Evolutionary conservation across 2,888 invertebrate species (phyloP).

Genomic region (Harmothoe impar): DNA sequence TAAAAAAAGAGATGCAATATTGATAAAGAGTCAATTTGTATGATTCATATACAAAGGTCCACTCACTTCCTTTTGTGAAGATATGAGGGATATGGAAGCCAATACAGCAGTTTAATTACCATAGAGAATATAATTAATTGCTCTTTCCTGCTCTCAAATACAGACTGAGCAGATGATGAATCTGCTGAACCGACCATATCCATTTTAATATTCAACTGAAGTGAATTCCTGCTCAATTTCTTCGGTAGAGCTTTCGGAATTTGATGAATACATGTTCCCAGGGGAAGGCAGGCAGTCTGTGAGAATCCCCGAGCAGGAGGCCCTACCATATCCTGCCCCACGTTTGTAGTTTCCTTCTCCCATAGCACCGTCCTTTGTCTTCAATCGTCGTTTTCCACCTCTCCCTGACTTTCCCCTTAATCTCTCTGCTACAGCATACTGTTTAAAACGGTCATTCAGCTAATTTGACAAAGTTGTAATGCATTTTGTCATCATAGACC

Average conservation of each 20-base stretch:
- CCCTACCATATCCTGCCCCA: neutral
- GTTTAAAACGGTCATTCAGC: too few species aligned
- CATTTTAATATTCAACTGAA: conserved; percentile 49
- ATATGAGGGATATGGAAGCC: too few species aligned
- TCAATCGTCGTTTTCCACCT: neutral
- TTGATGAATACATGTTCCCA: conserved; percentile 14
- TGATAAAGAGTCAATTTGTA: too few species aligned
- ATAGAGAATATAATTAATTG: neutral
- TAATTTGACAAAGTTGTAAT: too few species aligned
- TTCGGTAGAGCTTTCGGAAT: neutral
- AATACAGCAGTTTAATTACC: neutral
- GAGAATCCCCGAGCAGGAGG: neutral
- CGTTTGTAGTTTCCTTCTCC: neutral
- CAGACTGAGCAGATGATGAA: neutral
- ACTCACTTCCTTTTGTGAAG: too few species aligned
- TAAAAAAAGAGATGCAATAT: too few species aligned
- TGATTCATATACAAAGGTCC: too few species aligned
- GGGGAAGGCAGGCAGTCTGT: neutral
- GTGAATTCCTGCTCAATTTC: conserved; percentile 40
- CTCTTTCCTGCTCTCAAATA: neutral
- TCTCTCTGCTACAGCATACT: too few species aligned
- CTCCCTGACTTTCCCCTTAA: too few species aligned
- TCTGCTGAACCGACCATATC: neutral
- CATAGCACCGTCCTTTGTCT: neutral
- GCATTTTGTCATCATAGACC: too few species aligned